Percentiles rank a stretch among this genome's conserved stretches.
These are phyloP conservation scores for Petrocephalus sullivani DNA, from an alignment of 2,797 vertebrate species.

Conservation along the genomic window DNA sequence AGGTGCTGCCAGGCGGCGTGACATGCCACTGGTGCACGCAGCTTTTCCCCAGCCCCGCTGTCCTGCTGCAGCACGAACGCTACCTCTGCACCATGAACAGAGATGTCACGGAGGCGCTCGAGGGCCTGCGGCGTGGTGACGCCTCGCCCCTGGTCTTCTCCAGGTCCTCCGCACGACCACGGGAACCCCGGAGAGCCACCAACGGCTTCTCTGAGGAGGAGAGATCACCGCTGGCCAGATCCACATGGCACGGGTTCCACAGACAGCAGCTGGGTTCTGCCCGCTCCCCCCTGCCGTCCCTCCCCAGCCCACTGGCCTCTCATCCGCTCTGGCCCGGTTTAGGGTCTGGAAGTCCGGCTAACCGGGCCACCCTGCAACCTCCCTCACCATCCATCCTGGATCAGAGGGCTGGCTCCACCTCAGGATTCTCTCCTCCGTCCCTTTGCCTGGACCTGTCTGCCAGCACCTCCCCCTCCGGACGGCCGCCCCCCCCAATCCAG, in stretches of 20 bases:
- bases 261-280: constrained; percentile 57
- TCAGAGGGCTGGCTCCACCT: constrained; percentile 46
- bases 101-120: constrained; percentile 40
- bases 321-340: constrained; percentile 48
- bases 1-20: constrained; percentile 30
- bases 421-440: constrained; percentile 51
- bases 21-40: constrained; percentile 62
- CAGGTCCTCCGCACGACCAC: constrained; percentile 32
- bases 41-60: constrained; percentile 56
- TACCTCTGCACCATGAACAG: constrained; percentile 60
- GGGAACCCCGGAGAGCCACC: constrained; percentile 44
- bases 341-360: constrained; percentile 49
- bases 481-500: background rate
- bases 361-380: constrained; percentile 39
- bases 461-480: constrained; percentile 39
- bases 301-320: constrained; percentile 38
- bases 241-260: constrained; percentile 56
- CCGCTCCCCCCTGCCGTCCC: constrained; percentile 51
- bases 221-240: constrained; percentile 50
- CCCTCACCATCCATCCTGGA: constrained; percentile 44
- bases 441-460: constrained; percentile 49
- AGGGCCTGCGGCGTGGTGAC: constrained; percentile 42
- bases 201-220: constrained; percentile 52
- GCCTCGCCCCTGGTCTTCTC: constrained; percentile 46
- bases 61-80: constrained; percentile 62